Evolutionary conservation across 1,140 invertebrate species (phyloP), one percentile per base, ranked within the genome.

Genomic region (Trissolcus basalis): DNA sequence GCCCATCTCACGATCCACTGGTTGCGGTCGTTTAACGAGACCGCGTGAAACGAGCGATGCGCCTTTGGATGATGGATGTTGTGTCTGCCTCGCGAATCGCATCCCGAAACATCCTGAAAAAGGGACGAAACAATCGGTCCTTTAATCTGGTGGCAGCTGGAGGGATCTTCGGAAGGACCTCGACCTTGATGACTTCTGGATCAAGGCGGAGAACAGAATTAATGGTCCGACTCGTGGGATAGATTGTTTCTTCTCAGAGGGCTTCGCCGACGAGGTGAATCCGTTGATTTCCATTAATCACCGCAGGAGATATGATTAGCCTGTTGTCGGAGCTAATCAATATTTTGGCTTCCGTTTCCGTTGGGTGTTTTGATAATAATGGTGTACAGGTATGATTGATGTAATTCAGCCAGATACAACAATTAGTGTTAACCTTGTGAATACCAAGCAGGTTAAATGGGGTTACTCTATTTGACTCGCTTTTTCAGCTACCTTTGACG

Each of bases 41-140:
- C 72, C 76, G 48, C 54, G 79, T 70, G 68, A 84, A 79, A 80
- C 80, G 77, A 82, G 78, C 61, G 79, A 82, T 78, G 74, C 74
- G n/a, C 69, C 63, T 71, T 56, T 51, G 63, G 55, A 81, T 84
- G 81, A 83, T 84, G 79, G 76, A 83, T 83, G 72, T 56, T 56
- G 64, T 74, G 74, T 67, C 74, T 19, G 16, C 32, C 70, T 68
- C 61, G 51, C 54, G 14, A 55, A 68, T 48, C 49, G 61, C 65
- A 78, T 74, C 64, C 65, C 54, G n/a, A 61, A 71, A 58, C 61
- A 48, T 49, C 49, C 27, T 32, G 44, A 61, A 70, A 70, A 61
- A 70, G 41, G 41, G 59, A 39, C n/a, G 10, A 56, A 33, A 53
- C 16, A 39, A 56, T 60, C 50, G 48, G n/a, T 49, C 36, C 35